Base-by-base conservation (phyloP, 2,797 vertebrate species). In the Chelmon rostratus region DNA sequence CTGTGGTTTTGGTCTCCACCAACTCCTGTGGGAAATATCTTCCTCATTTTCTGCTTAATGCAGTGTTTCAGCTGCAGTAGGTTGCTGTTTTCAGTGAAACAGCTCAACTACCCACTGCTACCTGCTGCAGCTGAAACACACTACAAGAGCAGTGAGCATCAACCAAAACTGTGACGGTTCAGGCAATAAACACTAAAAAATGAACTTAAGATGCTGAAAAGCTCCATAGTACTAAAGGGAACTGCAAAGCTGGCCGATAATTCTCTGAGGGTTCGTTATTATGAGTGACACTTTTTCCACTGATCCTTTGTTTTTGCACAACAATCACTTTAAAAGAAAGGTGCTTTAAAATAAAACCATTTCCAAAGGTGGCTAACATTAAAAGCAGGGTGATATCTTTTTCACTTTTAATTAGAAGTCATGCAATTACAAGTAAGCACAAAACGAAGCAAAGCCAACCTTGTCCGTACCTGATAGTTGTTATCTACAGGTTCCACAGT, bases 401-500 rank as follows among this genome's bases (percentile, higher is more conserved):
- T 31, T 31, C 28, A 31, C 28, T 31, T 31, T 42, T 13, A 42
- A 42, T 40, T 42, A 42, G 40, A 9, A 38, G 4, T 23, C 28
- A 50, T 28, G 15, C 6, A n/a, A 37, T 23, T 37, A 42, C 9
- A 69, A 19, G 28, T 23, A 50, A 49, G 37, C 28, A 19, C n/a
- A 49, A 31, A 73, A 19, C n/a, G 49, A 31, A 73, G 25, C 44
- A 64, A 35, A 59, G 6, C 28, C n/a, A 62, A 28, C 13, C 4
- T 23, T 73, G 35, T 52, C 15, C 53, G 3, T 84, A 96, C 96
- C 96, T 96, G 96, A 67, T 96, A 95, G 78, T 95, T 96, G 87
- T 96, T 96, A 85, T 96, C 96, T 9, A 95, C 93, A 0, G 96
- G 96, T 66, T 96, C 94, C 8, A 96, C 95, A 0, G 94, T 93